phyloP scores from a whole-genome alignment of 2,113 vertebrate genomes.

The Campylomormyrus numenius region DNA sequence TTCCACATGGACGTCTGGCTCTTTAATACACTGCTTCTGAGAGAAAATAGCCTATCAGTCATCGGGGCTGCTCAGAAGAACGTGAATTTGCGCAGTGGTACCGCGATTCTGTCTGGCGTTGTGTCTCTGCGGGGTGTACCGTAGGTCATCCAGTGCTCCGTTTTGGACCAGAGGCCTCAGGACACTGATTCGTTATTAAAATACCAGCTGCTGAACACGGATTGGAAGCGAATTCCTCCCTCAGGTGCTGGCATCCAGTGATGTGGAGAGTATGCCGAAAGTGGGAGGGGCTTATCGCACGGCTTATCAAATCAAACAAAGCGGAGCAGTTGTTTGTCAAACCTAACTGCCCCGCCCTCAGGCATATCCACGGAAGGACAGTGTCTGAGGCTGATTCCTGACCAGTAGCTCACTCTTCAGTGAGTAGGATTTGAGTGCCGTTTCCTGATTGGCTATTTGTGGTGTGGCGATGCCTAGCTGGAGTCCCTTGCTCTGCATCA shows the following conservation, averaged over 20 bases:
- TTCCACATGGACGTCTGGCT: neutral
- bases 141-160: neutral
- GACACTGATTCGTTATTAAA: neutral
- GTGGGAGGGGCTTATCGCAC: neutral
- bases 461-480: neutral
- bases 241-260: neutral
- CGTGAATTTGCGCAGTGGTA: neutral
- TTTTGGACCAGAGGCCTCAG: neutral
- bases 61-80: neutral
- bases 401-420: neutral
- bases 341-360: neutral
- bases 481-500: neutral
- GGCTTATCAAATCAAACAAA: neutral
- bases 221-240: neutral
- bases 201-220: neutral
- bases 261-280: neutral
- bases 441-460: neutral
- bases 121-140: neutral
- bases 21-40: neutral
- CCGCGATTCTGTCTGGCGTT: neutral
- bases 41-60: neutral
- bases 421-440: neutral
- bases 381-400: neutral
- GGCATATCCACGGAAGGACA: neutral
- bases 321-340: neutral